phyloP scores from a whole-genome alignment of 2,888 invertebrate genomes.

The Lasius platythorax region DNA sequence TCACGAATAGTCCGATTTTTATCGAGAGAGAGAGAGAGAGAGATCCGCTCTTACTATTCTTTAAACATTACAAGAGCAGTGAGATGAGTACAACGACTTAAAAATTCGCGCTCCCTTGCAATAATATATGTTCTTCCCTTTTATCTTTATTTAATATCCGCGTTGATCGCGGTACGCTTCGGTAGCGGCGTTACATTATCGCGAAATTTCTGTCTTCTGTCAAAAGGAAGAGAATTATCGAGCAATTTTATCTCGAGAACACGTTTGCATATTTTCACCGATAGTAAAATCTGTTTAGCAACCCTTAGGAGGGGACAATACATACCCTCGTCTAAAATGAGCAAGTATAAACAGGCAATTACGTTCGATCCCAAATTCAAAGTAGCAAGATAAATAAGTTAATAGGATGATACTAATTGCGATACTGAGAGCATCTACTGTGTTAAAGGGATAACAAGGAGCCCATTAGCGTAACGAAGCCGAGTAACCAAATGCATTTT shows the following conservation, averaged over 20 bases:
- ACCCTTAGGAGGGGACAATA: conserved; percentile 48
- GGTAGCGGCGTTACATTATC: conserved; percentile 27
- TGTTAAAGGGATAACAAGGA: conserved; percentile 71
- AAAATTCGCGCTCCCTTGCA: conserved; percentile 8
- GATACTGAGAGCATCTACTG: conserved; percentile 66
- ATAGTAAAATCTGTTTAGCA: conserved; percentile 62
- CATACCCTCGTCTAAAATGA: conserved; percentile 10
- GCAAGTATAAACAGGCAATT: conserved; percentile 58
- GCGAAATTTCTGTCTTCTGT: conserved; percentile 17
- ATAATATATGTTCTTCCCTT: conserved; percentile 26
- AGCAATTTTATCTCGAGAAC: conserved; percentile 65
- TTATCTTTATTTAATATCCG: conserved; percentile 38
- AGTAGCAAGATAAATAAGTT: conserved; percentile 73
- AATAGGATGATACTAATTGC: conserved; percentile 72
- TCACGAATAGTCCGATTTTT: conserved; percentile 48
- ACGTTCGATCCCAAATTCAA: conserved; percentile 64
- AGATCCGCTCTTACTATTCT: conserved; percentile 48
- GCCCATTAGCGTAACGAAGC: conserved; percentile 67
- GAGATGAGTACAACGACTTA: conserved; percentile 31
- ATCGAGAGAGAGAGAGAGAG: conserved; percentile 7
- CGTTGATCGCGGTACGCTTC: background rate
- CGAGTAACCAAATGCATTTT: conserved; percentile 66
- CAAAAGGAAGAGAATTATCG: conserved; percentile 65
- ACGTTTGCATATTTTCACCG: conserved; percentile 64
- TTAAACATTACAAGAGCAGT: conserved; percentile 41